Percentiles rank a stretch among this genome's conserved stretches.
These are phyloP conservation scores for Nibea coibor DNA, from an alignment of 2,113 vertebrate genomes.

Conservation along the genomic window DNA sequence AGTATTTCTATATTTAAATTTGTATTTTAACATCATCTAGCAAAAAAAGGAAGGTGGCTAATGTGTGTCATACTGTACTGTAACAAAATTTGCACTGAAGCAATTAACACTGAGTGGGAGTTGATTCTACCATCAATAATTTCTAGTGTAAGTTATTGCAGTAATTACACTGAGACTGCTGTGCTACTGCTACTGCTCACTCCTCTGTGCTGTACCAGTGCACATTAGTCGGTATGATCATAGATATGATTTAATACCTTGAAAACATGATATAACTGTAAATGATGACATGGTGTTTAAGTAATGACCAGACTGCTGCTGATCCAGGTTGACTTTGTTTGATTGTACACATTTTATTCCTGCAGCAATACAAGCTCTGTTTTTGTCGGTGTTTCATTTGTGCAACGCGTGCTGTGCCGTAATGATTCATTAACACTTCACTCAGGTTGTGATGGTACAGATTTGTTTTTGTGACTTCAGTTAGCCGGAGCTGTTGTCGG, in stretches of 20 bases:
- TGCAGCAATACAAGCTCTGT: conserved; percentile 61
- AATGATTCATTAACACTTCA: background rate
- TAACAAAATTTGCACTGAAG: conserved; percentile 51
- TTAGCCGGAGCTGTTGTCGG: background rate
- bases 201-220: conserved; percentile 32
- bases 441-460: conserved; percentile 45
- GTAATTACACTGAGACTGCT: conserved; percentile 40
- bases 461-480: background rate
- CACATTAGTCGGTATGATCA: conserved; percentile 27
- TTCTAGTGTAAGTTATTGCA: conserved; percentile 26
- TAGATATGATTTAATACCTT: conserved; percentile 6
- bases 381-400: conserved; percentile 19
- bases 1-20: conserved; percentile 20
- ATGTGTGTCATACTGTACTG: conserved; percentile 12
- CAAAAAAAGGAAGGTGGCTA: background rate
- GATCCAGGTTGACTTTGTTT: background rate
- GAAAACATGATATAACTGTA: conserved; percentile 6
- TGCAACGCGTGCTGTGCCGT: conserved; percentile 42
- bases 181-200: conserved; percentile 24
- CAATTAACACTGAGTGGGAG: conserved; percentile 7
- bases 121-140: conserved; percentile 9
- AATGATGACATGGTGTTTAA: conserved; percentile 14
- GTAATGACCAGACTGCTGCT: conserved; percentile 15
- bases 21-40: conserved; percentile 15
- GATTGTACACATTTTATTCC: conserved; percentile 41